A percentile compares a stretch with the other conserved stretches of the same genome.
Evolutionary conservation across 1,140 invertebrate genomes (phyloP).

Genomic region (Saxidomus purpurata): DNA sequence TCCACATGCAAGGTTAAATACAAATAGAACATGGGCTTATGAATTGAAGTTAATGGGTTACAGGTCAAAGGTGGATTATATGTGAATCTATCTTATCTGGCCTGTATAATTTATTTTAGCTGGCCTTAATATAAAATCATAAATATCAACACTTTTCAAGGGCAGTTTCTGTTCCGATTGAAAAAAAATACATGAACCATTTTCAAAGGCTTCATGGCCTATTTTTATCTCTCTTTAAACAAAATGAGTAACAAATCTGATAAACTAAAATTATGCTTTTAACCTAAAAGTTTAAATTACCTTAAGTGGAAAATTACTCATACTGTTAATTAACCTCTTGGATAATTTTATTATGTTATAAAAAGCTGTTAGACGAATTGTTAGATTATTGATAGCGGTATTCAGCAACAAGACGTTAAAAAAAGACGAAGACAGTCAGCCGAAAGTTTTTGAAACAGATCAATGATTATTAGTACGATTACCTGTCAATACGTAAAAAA

Average conservation of each 20-base stretch:
- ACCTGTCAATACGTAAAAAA: not conserved
- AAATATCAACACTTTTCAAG: too few relatives aligned
- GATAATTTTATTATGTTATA: constrained; percentile 2
- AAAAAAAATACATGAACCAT: too few relatives aligned
- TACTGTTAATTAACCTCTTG: not conserved
- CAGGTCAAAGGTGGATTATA: too few relatives aligned
- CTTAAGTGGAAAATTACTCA: constrained; percentile 3
- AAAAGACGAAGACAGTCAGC: not conserved
- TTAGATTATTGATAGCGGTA: not conserved
- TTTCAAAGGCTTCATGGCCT: too few relatives aligned
- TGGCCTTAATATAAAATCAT: too few relatives aligned
- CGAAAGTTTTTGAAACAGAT: not conserved
- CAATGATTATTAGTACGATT: not conserved
- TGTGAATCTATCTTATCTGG: too few relatives aligned
- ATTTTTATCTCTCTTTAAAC: too few relatives aligned
- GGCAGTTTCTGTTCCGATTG: too few relatives aligned
- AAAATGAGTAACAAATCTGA: not conserved
- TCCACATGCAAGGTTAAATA: too few relatives aligned
- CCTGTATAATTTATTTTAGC: too few relatives aligned
- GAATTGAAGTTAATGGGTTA: too few relatives aligned
- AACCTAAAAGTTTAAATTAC: not conserved
- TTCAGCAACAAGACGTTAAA: not conserved
- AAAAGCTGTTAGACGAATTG: not conserved
- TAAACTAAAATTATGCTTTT: constrained; percentile 9
- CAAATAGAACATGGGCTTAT: too few relatives aligned